Evolutionary conservation across 2,888 invertebrate species (phyloP), one percentile per base, ranked within the genome.

Genomic region (Nymphalis polychloros): DNA sequence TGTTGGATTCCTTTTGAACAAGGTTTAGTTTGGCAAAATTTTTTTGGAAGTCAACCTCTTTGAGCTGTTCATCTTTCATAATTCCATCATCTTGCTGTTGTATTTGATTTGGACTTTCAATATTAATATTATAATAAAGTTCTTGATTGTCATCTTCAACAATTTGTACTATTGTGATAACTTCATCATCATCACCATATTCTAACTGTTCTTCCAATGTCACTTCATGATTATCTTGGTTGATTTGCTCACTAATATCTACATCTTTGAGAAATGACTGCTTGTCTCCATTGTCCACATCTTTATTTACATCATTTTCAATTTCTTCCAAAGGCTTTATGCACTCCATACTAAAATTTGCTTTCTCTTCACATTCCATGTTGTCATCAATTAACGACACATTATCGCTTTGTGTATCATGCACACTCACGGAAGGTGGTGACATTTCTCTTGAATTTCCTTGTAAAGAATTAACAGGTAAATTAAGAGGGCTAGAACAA

Each of bases 81-180:
- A 76, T 76, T 46, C 60, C 71, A 67, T 67, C 70, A 55, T 72
- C 67, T 8, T 59, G 53, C 17, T 62, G 68, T 31, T 74, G 64
- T 35, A 77, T 69, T 52, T 83, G 79, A 73, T 84, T 84, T 47
- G 88, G 85, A 75, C 88, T 90, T 41, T 85, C 86, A 70, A 90
- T 87, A 68, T 90, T 86, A 48, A 91, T 88, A 64, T 88, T 82
- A 75, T 91, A 92, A 74, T 90, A 91, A 23, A 88, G 73, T 57
- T 90, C 89, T 55, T 85, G 86, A 71, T 89, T 83, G 71, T 92
- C 92, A 86, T 93, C 92, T 73, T 93, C 93, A 19, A 93, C 88
- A 72, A 93, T 93, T 80, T 93, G 93, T 20, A 92, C 90, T 73
- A 93, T 85, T 48, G 93, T 93, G 48, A 93, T 92, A 63, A 93